Base-by-base conservation (phyloP, 2,888 invertebrate species). In the Diachrysia chrysitis region DNA sequence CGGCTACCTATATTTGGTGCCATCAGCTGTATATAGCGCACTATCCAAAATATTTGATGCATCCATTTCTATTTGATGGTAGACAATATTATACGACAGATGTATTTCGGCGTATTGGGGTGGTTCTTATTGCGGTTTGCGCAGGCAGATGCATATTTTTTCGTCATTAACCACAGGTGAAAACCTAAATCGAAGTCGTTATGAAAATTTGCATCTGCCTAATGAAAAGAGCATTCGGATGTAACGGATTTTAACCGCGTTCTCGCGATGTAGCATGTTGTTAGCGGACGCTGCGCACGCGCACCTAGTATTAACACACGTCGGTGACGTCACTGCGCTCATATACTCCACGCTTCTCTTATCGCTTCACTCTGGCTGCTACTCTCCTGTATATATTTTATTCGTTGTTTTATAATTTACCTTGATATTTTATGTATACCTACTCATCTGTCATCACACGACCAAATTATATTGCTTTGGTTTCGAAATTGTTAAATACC, bases 391-490 rank as follows among this genome's bases (percentile, higher is more conserved):
- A 89, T 91, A 88, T 89, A 86, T 89, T 81, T 80, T 84, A 81
- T 87, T 82, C 83, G 69, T 79, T 86, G 82, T 85, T 81, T 85
- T 80, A 76, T n/a, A n/a, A n/a, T 71, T 66, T 78, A 60, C 59
- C 48, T 59, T 57, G 56, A 32, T 61, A 76, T 66, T 67, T 59
- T 76, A 63, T 77, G 69, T 83, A 69, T 76, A 25, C 2, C 2
- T 25, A 78, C 64, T 76, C 78, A 79, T 82, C 71, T 79, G 63
- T 74, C 73, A 81, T 61, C 66, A 70, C 80, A 84, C 79, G 78
- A 85, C 89, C 90, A 88, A 90, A 89, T 89, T 74, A 25, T 89
- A 90, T 90, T 78, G 86, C 89, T 90, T 90, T 90, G 89, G 89
- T 85, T 83, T 71, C 67, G 64, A 72, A 61, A 46, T 60, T 37